Evolutionary conservation across 2,797 vertebrate genomes (phyloP).

Genomic region (Hylomyscus alleni): DNA sequence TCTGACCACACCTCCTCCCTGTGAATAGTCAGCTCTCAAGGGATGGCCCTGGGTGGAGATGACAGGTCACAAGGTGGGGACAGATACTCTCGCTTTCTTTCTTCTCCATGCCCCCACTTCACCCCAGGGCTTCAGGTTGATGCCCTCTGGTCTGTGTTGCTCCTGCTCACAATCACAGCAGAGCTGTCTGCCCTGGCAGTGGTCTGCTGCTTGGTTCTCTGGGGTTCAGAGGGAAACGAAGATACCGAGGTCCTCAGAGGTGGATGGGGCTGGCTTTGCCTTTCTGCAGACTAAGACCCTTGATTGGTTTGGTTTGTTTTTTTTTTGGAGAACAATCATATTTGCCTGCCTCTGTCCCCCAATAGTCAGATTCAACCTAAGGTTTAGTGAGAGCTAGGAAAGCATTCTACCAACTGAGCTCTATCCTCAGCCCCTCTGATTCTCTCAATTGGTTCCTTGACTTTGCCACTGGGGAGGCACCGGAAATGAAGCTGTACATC

Average conservation of each 20-base stretch:
- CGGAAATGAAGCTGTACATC: not conserved
- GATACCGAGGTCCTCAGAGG: not conserved
- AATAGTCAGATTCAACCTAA: not conserved
- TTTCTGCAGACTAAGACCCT: not conserved
- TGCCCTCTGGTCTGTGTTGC: not conserved
- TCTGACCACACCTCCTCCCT: not conserved
- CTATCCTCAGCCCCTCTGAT: not conserved
- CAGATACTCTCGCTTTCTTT: not conserved
- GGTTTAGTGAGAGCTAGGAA: not conserved
- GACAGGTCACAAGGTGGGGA: not conserved
- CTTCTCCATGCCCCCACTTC: not conserved
- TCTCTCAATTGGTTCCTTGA: not conserved
- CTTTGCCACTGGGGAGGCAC: not conserved
- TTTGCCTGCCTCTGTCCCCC: not conserved
- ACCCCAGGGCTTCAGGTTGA: not conserved
- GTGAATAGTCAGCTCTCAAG: not conserved
- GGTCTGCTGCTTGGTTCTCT: not conserved
- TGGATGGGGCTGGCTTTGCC: not conserved
- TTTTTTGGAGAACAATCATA: not conserved
- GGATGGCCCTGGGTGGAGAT: not conserved
- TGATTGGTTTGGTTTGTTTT: not conserved
- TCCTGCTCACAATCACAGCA: not conserved
- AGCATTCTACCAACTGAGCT: not conserved
- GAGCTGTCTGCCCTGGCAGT: not conserved
- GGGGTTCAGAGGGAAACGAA: slow-evolving; percentile 5